Base-by-base conservation (phyloP, 2,113 vertebrate genomes). In the Carassius carassius region DNA sequence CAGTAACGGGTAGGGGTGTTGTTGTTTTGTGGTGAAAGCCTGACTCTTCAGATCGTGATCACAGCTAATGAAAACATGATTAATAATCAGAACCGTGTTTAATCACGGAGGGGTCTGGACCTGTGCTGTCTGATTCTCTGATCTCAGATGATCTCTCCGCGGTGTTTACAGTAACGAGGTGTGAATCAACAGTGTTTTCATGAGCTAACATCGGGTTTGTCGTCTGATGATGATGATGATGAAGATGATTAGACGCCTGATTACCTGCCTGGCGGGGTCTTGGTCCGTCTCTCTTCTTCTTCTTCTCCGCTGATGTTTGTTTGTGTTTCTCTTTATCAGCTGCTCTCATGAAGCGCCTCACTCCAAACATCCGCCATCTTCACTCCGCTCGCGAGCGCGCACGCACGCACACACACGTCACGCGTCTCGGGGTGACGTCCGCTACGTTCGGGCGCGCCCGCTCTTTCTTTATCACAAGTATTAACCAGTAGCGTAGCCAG, bases 291-390 rank as follows among this genome's bases (percentile, higher is more conserved):
- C 35, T 58, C 75, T 6, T 13, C 35, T 70, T 56, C 65, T 62
- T 29, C 84, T 69, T 84, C 82, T 37, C 82, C 14, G 81, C 29
- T 87, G 63, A 76, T 80, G 84, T 91, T 29, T 29, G 29, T 29
- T 56, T 86, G 23, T 90, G 82, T 81, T 88, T 85, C 88, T 89
- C 87, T 90, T 87, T 92, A 93, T 94, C 94, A 94, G 91, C 93
- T 93, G 86, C 92, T 87, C 87, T 90, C 89, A 88, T 78, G 91
- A 85, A 89, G 84, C 85, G 58, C 90, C 92, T 90, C 90, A 90
- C 90, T 91, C 91, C 92, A 90, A 86, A 91, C 91, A 91, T 90
- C 92, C 93, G 93, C 94, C 94, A 95, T 95, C 94, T 95, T 95
- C 92, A 91, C 73, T 60, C 77, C 60, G 79, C 56, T 69, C 63